Evolutionary conservation across 2,113 vertebrate species (phyloP).

Genomic region (Brachionichthys hirsutus): DNA sequence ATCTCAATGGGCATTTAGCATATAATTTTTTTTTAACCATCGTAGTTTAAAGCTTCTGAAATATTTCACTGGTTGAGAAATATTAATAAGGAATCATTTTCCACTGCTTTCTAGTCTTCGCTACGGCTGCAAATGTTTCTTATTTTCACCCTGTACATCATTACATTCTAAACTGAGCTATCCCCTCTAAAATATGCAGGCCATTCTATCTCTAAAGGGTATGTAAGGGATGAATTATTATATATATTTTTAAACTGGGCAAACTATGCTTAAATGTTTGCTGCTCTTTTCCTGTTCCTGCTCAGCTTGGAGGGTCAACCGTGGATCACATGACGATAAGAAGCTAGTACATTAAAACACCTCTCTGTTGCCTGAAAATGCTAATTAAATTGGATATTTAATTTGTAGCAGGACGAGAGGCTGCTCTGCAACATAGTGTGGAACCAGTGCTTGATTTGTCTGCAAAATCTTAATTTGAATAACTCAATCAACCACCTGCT

Average conservation of each 20-base stretch:
- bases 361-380: not conserved
- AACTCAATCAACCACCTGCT: not conserved
- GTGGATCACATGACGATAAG: constrained; percentile 4
- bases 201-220: constrained; percentile 7
- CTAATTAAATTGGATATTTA: not conserved
- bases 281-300: not conserved
- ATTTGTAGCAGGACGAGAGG: not conserved
- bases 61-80: not conserved
- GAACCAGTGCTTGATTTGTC: not conserved
- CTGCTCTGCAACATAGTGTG: not conserved
- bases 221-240: constrained; percentile 21
- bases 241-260: no score
- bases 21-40: no score
- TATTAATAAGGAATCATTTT: not conserved
- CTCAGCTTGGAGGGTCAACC: constrained; percentile 14
- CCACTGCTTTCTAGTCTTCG: not conserved
- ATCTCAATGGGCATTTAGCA: no score
- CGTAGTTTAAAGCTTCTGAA: constrained; percentile 5
- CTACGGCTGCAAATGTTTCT: constrained; percentile 1
- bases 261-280: not conserved
- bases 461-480: not conserved
- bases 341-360: constrained; percentile 29
- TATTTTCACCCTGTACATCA: constrained; percentile 2
- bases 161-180: no score
- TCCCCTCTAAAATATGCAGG: no score